Conservation (phyloP, 2,797 vertebrate species). For the Oreochromis mossambicus region DNA sequence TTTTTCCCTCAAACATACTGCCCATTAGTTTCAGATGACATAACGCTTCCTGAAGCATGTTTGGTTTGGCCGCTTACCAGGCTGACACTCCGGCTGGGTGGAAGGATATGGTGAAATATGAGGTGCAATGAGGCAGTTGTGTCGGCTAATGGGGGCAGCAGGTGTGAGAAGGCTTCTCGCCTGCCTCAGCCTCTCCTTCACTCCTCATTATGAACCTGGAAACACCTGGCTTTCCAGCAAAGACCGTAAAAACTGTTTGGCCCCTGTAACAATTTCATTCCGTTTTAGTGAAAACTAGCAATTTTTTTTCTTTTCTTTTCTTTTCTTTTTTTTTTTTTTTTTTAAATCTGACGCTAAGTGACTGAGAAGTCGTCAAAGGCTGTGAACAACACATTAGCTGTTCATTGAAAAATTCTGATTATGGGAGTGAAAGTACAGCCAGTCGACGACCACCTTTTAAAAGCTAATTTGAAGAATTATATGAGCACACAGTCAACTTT, state of each 20-base stretch:
- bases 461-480: conserved; percentile 22
- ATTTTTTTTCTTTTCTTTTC: neutral
- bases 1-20: conserved; percentile 13
- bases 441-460: conserved; percentile 21
- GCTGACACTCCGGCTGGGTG: conserved; percentile 7
- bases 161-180: conserved; percentile 52
- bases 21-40: conserved; percentile 22
- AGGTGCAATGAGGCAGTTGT: conserved; percentile 36
- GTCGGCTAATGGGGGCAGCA: conserved; percentile 43
- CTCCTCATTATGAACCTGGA: conserved; percentile 50
- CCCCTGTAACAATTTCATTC: neutral
- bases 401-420: conserved; percentile 13
- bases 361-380: neutral
- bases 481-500: conserved; percentile 21
- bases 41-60: conserved; percentile 41
- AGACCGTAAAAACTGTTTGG: neutral
- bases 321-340: neutral
- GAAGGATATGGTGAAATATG: conserved; percentile 11
- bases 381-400: conserved; percentile 6
- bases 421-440: conserved; percentile 5
- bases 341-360: neutral
- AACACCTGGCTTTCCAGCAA: conserved; percentile 44
- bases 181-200: conserved; percentile 47
- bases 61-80: conserved; percentile 32
- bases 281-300: neutral